These are phyloP conservation scores for Girardinus metallicus DNA, from an alignment of 2,797 vertebrate species.

Conservation along the genomic window DNA sequence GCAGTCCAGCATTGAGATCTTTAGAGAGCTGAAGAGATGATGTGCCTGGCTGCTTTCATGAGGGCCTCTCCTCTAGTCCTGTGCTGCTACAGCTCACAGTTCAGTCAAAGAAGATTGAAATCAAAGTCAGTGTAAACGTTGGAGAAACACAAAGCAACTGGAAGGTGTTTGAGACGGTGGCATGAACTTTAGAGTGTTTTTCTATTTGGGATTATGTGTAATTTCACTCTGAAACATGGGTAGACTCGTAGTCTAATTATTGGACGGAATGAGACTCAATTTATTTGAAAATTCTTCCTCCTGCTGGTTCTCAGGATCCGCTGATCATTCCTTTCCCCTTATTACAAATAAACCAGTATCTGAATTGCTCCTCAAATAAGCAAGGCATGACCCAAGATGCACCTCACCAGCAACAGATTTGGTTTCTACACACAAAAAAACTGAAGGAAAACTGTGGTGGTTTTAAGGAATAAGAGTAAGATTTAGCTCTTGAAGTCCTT, in stretches of 20 bases:
- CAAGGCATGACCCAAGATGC: conserved; percentile 49
- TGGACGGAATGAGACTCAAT: conserved; percentile 31
- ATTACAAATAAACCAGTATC: conserved; percentile 71
- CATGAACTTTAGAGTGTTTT: conserved; percentile 12
- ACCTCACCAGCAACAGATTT: conserved; percentile 48
- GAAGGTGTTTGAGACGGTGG: neutral
- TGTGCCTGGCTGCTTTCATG: conserved; percentile 53
- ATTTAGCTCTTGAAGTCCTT: conserved; percentile 42
- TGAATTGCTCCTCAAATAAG: conserved; percentile 64
- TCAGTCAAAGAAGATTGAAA: conserved; percentile 33
- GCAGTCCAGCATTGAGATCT: conserved; percentile 45
- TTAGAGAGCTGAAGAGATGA: conserved; percentile 31
- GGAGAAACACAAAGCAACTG: neutral
- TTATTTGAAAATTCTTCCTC: conserved; percentile 69
- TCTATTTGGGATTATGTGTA: conserved; percentile 1
- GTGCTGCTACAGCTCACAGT: conserved; percentile 49
- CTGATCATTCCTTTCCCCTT: conserved; percentile 55
- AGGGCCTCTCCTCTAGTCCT: conserved; percentile 40
- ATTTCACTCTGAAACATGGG: conserved; percentile 21
- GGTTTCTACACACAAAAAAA: conserved; percentile 51
- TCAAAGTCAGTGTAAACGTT: conserved; percentile 35
- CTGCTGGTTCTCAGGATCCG: conserved; percentile 59
- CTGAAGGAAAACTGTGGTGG: neutral
- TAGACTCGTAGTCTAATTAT: neutral
- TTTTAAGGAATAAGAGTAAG: conserved; percentile 19